Evolutionary conservation across 2,888 invertebrate species (phyloP), one percentile per base, ranked within the genome.

Genomic region (Anoplius nigerrimus): DNA sequence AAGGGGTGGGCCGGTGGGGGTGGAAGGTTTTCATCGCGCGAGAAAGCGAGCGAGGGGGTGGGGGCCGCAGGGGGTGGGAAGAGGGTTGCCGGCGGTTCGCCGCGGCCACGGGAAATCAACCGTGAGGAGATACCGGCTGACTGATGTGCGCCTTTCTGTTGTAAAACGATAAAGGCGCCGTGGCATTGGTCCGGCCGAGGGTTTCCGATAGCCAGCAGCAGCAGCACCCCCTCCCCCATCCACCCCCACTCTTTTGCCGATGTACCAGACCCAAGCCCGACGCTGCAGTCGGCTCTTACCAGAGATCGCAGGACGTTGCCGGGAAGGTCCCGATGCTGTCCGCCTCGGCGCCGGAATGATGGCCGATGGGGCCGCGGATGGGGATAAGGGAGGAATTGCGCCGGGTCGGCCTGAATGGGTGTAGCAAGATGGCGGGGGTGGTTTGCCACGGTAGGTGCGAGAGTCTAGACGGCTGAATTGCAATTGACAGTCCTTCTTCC

Each of bases 61-160:
- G 54, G 63, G 55, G n/a, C n/a, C n/a, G n/a, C n/a, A 64, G 59
- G 62, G 59, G 75, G 65, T 72, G 72, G 66, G 69, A 76, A 68
- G 75, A 67, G 57, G 66, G 69, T 60, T 78, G 62, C 66, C 76
- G 65, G 80, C 72, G 79, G 76, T 81, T 74, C 81, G 79, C 82
- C 80, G 86, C 86, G 88, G 81, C 89, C 86, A 88, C 88, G 89
- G 89, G 89, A 89, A 89, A 89, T 89, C 89, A 89, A 89, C 85
- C 89, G 89, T 89, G 88, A 88, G 88, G 87, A 88, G 88, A 89
- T 89, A 89, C 86, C 87, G 85, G 85, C 87, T 88, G 88, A 88
- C 88, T 89, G 88, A 89, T 89, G 88, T 87, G 88, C 88, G 86
- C 88, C 87, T 88, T 88, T 88, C 88, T 88, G 88, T 88, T 88